phyloP scores from a whole-genome alignment of 2,888 invertebrate species.

The Tetramorium bicarinatum region DNA sequence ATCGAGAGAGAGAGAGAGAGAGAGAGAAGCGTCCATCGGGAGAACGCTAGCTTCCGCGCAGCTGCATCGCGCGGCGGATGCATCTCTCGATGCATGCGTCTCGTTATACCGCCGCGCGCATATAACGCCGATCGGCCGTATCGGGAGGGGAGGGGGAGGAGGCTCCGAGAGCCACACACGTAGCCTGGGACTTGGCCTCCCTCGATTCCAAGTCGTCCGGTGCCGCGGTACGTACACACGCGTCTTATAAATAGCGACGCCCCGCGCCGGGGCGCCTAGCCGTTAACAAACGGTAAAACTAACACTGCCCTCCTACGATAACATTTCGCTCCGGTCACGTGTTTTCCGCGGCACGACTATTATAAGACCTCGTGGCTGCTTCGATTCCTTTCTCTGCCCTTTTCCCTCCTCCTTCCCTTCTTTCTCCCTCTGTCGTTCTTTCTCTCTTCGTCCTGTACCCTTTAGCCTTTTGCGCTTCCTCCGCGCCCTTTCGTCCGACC shows the following conservation, averaged over 20 bases:
- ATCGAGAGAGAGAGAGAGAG: neutral
- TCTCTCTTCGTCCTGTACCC: slow-evolving; percentile 20
- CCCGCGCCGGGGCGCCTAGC: slow-evolving; percentile 76
- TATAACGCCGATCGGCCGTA: slow-evolving; percentile 61
- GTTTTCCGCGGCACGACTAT: slow-evolving; percentile 83
- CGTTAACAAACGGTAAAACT: slow-evolving; percentile 85
- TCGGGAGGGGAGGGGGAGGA: slow-evolving; percentile 12
- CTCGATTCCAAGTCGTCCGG: slow-evolving; percentile 11
- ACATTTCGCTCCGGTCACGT: slow-evolving; percentile 86
- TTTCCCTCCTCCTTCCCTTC: slow-evolving; percentile 13
- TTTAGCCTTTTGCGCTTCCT: slow-evolving; percentile 1
- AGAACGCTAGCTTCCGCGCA: slow-evolving; percentile 19
- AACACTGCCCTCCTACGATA: slow-evolving; percentile 85
- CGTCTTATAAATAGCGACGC: slow-evolving; percentile 83
- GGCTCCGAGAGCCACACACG: slow-evolving; percentile 78
- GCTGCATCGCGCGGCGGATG: slow-evolving; percentile 59
- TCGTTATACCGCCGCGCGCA: slow-evolving; percentile 53
- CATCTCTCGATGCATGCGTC: slow-evolving; percentile 53
- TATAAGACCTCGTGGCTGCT: slow-evolving; percentile 78
- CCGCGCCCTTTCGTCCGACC: neutral
- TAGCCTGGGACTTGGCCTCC: slow-evolving; percentile 61
- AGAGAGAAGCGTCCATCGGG: slow-evolving; percentile 2
- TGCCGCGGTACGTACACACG: slow-evolving; percentile 14
- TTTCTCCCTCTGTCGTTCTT: neutral
- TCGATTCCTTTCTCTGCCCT: slow-evolving; percentile 50